phyloP scores from a whole-genome alignment of 2,888 invertebrate species.

The Yponomeuta plumbellus region DNA sequence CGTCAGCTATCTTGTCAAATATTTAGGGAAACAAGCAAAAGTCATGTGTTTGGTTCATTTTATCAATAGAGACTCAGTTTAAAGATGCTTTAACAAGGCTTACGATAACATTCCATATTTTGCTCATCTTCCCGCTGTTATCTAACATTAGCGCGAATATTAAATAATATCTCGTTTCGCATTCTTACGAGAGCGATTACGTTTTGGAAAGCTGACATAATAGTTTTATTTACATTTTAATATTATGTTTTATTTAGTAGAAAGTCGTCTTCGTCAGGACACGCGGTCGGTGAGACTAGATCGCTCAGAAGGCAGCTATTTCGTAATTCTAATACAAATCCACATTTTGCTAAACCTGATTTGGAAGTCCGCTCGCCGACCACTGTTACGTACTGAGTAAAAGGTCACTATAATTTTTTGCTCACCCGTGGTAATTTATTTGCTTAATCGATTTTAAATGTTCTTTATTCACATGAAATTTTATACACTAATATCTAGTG shows the following conservation, averaged over 20 bases:
- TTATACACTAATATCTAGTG: too few relatives aligned
- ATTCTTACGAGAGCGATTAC: neutral
- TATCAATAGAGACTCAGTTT: neutral
- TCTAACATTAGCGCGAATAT: neutral
- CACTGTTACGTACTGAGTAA: neutral
- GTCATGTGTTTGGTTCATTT: neutral
- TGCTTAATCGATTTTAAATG: too few relatives aligned
- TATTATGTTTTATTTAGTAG: neutral
- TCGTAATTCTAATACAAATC: neutral
- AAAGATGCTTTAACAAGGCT: neutral
- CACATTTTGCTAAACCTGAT: neutral
- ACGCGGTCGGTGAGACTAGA: neutral
- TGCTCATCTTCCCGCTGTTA: neutral
- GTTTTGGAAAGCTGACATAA: neutral
- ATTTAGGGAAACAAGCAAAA: neutral
- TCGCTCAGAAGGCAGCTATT: neutral
- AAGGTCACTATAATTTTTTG: neutral
- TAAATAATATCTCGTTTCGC: neutral
- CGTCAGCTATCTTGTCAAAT: too few relatives aligned
- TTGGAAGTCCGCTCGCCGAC: neutral
- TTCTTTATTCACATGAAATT: too few relatives aligned
- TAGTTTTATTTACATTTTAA: neutral
- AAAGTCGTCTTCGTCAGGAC: neutral
- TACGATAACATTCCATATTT: neutral
- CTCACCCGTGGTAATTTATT: neutral